Evolutionary conservation across 1,140 invertebrate genomes (phyloP).

Genomic region (Papilio machaon): DNA sequence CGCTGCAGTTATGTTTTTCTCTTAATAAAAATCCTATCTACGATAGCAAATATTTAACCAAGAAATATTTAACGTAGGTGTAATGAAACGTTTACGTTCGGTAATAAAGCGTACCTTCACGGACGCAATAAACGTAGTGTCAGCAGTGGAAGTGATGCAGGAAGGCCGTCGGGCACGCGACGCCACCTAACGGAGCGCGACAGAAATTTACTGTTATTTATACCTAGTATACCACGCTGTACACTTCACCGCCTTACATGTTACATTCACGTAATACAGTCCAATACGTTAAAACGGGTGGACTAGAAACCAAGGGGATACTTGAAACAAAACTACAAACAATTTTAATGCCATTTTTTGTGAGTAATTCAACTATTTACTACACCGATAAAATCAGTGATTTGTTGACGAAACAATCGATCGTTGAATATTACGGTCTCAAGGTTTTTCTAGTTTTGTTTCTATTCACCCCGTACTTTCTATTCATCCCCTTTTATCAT

Average conservation of each 20-base stretch:
- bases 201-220: constrained; percentile 80
- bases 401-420: too few relatives aligned
- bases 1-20: background rate
- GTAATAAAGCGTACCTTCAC: constrained; percentile 48
- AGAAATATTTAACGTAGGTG: constrained; percentile 26
- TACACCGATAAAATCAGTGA: too few relatives aligned
- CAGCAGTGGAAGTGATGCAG: constrained; percentile 63
- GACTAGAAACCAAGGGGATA: background rate
- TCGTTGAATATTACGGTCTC: too few relatives aligned
- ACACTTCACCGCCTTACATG: constrained; percentile 57
- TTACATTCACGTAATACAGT: constrained; percentile 62
- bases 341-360: too few relatives aligned
- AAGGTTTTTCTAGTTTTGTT: too few relatives aligned
- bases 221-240: constrained; percentile 52
- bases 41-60: background rate
- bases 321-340: too few relatives aligned
- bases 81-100: constrained; percentile 36
- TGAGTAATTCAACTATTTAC: too few relatives aligned
- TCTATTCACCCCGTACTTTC: too few relatives aligned
- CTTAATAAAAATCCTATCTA: background rate
- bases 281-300: background rate
- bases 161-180: constrained; percentile 72
- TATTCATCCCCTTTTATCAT: too few relatives aligned
- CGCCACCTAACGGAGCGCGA: constrained; percentile 74
- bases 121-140: constrained; percentile 44